Base-by-base conservation (phyloP, 2,797 vertebrate genomes). In the Hypotaenidia okinawae region DNA sequence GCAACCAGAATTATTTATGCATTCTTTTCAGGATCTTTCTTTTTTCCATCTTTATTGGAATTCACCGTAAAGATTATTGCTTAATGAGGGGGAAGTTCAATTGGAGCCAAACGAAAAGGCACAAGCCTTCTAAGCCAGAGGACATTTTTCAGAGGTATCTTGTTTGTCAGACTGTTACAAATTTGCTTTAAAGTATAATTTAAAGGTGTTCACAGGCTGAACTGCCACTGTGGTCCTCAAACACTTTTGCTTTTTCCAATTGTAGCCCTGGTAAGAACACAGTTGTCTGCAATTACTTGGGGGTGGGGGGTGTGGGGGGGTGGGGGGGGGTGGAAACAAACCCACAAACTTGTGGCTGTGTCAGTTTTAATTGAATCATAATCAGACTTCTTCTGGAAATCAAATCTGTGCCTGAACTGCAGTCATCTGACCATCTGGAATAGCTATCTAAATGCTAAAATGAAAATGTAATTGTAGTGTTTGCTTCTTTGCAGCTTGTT, bases 1-100 rank as follows among this genome's bases (percentile, higher is more conserved):
- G 94, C 91, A 85, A 93, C 91, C 73, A 59, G 75, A 92, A 97
- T 94, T 96, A 90, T 78, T 96, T 93, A 95, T 94, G 62, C 89
- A 90, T 95, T 93, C 89, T 89, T 93, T 95, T 95, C 93, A 94
- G 70, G 75, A 75, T 67, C 55, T 75, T 84, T n/a, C 62, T 92
- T 87, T 91, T 91, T 85, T 75, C 23, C 32, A 73, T 92, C 90
- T 89, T 77, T 62, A 90, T 85, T 96, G 90, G 70, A 80, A 72
- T 74, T 93, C 95, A 45, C 83, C 79, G 63, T 81, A 82, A 95
- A 86, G 92, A 70, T 80, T 58, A 87, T 91, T 87, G 89, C 93
- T 92, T 92, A 96, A 92, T 73, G 90, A 89, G 74, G 89, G 93
- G 89, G 94, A 97, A 95, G 94, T 93, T 94, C 76, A 83, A 45